phyloP scores from a whole-genome alignment of 2,113 vertebrate genomes.

The Poeciliopsis prolifica region DNA sequence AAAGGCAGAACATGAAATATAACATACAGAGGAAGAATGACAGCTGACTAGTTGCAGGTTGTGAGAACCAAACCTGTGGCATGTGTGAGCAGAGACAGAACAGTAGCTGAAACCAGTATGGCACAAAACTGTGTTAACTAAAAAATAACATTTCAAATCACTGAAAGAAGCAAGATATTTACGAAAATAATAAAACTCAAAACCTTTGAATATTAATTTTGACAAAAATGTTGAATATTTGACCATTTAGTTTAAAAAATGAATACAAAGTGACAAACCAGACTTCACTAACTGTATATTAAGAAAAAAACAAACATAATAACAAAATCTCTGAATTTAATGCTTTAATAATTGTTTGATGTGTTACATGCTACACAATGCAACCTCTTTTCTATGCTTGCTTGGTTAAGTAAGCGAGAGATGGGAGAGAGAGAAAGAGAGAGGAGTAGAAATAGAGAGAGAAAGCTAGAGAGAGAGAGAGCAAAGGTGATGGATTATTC shows the following conservation, averaged over 20 bases:
- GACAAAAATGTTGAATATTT: too few species aligned
- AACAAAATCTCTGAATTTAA: not conserved
- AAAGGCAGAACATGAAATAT: not conserved
- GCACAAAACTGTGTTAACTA: not conserved
- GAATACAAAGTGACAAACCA: too few species aligned
- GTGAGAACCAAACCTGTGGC: not conserved
- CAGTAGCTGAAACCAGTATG: not conserved
- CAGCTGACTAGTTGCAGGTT: not conserved
- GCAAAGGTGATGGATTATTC: slow-evolving; percentile 52
- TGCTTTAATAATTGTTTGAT: not conserved
- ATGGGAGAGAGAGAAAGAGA: slow-evolving; percentile 11
- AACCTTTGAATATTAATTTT: too few species aligned
- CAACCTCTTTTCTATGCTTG: not conserved
- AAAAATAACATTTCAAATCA: not conserved
- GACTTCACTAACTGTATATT: not conserved
- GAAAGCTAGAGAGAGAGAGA: slow-evolving; percentile 10
- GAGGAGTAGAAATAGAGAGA: not conserved
- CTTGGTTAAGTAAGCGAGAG: slow-evolving; percentile 34
- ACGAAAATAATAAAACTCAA: too few species aligned
- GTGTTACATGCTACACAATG: not conserved
- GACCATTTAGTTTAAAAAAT: too few species aligned
- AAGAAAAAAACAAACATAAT: not conserved
- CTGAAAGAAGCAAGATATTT: too few species aligned
- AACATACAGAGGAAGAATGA: not conserved
- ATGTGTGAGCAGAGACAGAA: not conserved